phyloP scores from a whole-genome alignment of 2,888 invertebrate species.

The Brenthis hecate region DNA sequence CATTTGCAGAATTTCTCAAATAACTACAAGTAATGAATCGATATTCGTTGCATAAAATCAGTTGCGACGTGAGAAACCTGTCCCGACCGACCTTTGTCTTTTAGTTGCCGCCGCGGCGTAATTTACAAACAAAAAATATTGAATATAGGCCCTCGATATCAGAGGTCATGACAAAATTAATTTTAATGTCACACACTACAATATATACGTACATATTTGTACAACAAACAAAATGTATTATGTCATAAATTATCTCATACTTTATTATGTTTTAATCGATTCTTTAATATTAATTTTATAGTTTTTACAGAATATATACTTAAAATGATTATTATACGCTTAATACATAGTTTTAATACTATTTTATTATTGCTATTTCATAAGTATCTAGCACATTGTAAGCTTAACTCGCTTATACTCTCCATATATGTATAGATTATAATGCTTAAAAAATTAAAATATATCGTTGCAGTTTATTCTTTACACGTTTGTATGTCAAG shows the following conservation, averaged over 20 bases:
- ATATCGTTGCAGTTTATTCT: constrained; percentile 42
- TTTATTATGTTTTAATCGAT: background rate
- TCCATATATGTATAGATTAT: constrained; percentile 29
- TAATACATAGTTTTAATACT: background rate
- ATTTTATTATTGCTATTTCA: constrained; percentile 9
- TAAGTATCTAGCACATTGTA: constrained; percentile 3
- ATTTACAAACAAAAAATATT: constrained; percentile 44
- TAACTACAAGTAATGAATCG: constrained; percentile 58
- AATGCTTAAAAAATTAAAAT: constrained; percentile 20
- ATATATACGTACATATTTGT: background rate
- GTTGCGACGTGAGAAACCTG: constrained; percentile 62
- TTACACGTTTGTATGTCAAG: constrained; percentile 49
- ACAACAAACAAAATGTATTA: constrained; percentile 6
- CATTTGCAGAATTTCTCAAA: constrained; percentile 55
- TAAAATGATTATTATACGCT: background rate
- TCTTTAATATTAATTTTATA: constrained; percentile 4
- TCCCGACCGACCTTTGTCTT: constrained; percentile 63
- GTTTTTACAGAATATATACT: background rate
- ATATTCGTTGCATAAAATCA: constrained; percentile 66
- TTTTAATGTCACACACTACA: constrained; percentile 28
- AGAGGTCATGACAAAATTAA: constrained; percentile 43
- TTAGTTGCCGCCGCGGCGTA: constrained; percentile 46
- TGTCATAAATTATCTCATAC: constrained; percentile 9
- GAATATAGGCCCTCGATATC: constrained; percentile 41
- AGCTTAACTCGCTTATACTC: constrained; percentile 17